phyloP scores from a whole-genome alignment of 2,797 vertebrate genomes.

The Mionectes olivaceus region DNA sequence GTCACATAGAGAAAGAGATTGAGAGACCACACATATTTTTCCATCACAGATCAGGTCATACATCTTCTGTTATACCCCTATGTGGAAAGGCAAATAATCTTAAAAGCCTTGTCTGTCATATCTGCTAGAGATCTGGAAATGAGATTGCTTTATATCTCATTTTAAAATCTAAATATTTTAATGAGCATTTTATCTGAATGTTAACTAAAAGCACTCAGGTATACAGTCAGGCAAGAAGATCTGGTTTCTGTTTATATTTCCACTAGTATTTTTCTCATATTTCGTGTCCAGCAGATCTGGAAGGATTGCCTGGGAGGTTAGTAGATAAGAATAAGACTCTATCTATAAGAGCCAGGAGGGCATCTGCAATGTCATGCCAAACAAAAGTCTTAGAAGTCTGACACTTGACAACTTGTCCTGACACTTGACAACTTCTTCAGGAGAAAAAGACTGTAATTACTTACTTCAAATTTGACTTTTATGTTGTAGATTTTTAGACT shows the following conservation, averaged over 20 bases:
- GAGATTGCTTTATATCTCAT: neutral
- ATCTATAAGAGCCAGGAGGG: neutral
- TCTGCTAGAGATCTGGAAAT: neutral
- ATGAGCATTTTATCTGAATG: neutral
- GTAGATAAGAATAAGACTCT: neutral
- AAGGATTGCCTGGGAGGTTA: neutral
- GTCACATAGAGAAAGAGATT: neutral
- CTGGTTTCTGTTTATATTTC: neutral
- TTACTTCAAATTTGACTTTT: neutral
- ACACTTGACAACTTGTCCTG: neutral
- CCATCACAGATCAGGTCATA: neutral
- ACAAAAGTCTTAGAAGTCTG: neutral
- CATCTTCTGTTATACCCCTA: neutral
- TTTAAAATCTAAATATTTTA: neutral
- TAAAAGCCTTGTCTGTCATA: neutral
- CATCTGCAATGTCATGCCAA: neutral
- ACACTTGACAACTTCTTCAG: neutral
- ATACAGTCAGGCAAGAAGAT: neutral
- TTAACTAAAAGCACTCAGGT: neutral
- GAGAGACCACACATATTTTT: neutral
- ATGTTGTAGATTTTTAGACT: neutral
- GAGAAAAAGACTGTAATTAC: neutral
- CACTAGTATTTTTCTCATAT: neutral
- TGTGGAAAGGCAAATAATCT: neutral
- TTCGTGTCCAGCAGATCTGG: neutral